Percentiles rank a stretch among this genome's conserved stretches.
phyloP scores from a whole-genome alignment of 92 coral and sea anemone genomes.

The Phymanthus crucifer region DNA sequence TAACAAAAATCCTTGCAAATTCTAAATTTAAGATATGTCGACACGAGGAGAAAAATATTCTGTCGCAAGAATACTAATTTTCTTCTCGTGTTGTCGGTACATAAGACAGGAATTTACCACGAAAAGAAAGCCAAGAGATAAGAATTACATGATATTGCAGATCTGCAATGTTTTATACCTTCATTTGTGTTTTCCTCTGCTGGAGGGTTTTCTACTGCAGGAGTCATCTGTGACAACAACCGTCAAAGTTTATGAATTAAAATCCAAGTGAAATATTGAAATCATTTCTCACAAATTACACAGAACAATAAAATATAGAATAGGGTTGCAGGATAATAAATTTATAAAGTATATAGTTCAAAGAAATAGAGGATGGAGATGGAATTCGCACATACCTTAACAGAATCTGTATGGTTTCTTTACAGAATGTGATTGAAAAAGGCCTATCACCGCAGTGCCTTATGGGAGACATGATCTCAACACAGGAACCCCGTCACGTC shows the following conservation, averaged over 20 bases:
- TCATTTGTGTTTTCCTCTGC: conserved; percentile 74
- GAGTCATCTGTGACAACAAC: conserved; percentile 80
- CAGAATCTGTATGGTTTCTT: conserved; percentile 35
- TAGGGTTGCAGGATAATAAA: not conserved
- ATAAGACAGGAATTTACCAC: not conserved
- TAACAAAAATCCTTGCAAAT: not conserved
- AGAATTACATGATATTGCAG: not conserved
- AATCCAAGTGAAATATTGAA: not conserved
- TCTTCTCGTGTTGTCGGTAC: not conserved
- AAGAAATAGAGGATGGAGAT: conserved; percentile 42
- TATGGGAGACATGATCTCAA: conserved; percentile 65
- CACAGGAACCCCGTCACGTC: conserved; percentile 50
- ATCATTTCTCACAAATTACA: not conserved
- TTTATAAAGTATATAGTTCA: not conserved
- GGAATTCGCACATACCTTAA: conserved; percentile 46
- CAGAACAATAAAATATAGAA: conserved; percentile 8
- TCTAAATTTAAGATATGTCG: not conserved
- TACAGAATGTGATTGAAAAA: conserved; percentile 49
- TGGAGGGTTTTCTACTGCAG: conserved; percentile 98
- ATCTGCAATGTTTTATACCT: conserved; percentile 47
- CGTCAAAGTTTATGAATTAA: conserved; percentile 9
- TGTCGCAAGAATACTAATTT: not conserved
- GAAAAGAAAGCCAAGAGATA: not conserved
- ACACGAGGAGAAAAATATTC: not conserved
- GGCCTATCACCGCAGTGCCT: conserved; percentile 42